Percentiles rank a stretch among this genome's conserved stretches.
phyloP scores from a whole-genome alignment of 1,140 invertebrate species.

The Drosophila quadrilineata region DNA sequence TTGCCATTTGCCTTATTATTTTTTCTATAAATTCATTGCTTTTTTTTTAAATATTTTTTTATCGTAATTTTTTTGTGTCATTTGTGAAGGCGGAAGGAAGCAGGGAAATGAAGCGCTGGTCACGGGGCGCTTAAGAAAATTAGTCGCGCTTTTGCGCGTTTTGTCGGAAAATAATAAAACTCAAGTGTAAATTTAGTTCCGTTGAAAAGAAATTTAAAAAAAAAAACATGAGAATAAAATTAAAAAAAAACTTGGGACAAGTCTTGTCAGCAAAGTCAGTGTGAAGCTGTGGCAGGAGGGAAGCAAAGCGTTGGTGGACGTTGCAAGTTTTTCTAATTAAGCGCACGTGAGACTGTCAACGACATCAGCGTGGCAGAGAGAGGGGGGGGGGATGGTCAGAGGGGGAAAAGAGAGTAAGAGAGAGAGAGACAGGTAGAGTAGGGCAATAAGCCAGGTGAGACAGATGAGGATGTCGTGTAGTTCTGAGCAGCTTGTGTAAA shows the following conservation, averaged over 20 bases:
- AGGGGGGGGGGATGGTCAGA: background rate
- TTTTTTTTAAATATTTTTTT: constrained; percentile 6
- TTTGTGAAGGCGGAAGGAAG: background rate
- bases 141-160: constrained; percentile 63
- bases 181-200: constrained; percentile 76
- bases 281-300: constrained; percentile 9
- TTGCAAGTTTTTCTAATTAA: constrained; percentile 76
- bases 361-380: constrained; percentile 43
- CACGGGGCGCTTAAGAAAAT: constrained; percentile 61
- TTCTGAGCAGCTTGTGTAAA: constrained; percentile 50
- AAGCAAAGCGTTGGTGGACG: constrained; percentile 40
- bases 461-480: too few species aligned
- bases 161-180: constrained; percentile 73
- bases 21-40: background rate
- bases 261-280: constrained; percentile 36
- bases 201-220: constrained; percentile 62
- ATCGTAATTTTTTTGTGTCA: too few species aligned
- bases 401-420: background rate
- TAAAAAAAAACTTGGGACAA: too few species aligned
- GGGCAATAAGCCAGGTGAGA: too few species aligned
- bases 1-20: background rate
- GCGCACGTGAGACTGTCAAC: constrained; percentile 74
- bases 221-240: too few species aligned
- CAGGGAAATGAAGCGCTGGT: background rate
- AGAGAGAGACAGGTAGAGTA: background rate